These are phyloP conservation scores for Mesembrinibis cayennensis DNA, from an alignment of 2,113 vertebrate species.

Conservation along the genomic window DNA sequence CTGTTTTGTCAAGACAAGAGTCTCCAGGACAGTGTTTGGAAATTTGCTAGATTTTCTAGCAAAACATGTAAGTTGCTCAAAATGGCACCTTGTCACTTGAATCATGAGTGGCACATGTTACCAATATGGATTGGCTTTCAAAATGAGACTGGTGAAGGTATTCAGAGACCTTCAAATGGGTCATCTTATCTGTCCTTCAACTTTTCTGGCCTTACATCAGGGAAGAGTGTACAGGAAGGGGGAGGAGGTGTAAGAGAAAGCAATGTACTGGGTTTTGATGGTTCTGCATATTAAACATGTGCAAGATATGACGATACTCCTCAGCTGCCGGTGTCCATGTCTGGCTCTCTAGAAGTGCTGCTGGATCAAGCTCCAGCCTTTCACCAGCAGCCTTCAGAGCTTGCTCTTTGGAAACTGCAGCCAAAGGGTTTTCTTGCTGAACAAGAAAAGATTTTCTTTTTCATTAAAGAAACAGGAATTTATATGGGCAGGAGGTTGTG, in stretches of 20 bases:
- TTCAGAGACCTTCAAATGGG: neutral
- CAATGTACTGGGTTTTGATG: neutral
- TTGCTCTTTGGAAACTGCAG: neutral
- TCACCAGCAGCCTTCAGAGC: neutral
- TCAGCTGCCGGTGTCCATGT: neutral
- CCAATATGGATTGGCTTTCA: neutral
- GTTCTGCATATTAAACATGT: neutral
- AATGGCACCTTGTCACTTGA: neutral
- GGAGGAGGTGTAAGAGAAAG: neutral
- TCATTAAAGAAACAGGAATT: neutral
- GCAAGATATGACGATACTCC: neutral
- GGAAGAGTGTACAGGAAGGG: neutral
- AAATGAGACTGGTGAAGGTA: neutral
- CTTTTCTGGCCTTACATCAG: neutral
- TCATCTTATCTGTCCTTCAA: neutral
- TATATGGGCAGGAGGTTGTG: neutral
- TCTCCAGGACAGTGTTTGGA: neutral
- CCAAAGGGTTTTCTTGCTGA: neutral
- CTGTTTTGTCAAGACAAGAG: neutral
- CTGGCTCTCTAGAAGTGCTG: neutral
- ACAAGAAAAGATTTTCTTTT: neutral
- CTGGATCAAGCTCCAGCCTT: neutral
- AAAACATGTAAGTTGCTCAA: neutral
- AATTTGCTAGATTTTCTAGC: neutral
- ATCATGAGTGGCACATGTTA: neutral